Conservation (phyloP, 1,140 invertebrate species). For the Drosophila saltans region DNA sequence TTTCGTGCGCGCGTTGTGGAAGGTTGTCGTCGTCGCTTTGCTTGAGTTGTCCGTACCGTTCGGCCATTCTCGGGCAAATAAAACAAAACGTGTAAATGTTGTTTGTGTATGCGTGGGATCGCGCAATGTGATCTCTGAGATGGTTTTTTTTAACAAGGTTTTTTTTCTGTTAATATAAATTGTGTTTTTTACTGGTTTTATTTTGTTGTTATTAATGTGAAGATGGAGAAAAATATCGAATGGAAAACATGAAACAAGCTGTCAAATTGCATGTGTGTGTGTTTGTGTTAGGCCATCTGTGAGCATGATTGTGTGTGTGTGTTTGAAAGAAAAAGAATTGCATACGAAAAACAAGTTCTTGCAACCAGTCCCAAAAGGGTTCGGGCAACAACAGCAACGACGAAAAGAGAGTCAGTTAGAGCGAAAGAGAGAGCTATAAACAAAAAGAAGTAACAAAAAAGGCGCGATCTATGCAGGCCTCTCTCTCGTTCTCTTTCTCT, state of each 20-base stretch:
- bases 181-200: conserved; percentile 30
- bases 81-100: conserved; percentile 7
- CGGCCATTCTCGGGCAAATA: conserved; percentile 10
- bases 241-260: conserved; percentile 7
- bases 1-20: conserved; percentile 60
- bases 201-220: conserved; percentile 20
- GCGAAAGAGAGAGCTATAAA: conserved; percentile 20
- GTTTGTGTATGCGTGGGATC: conserved; percentile 10
- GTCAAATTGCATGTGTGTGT: conserved; percentile 7
- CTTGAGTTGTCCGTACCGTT: conserved; percentile 14
- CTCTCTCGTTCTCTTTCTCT: conserved; percentile 18
- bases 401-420: conserved; percentile 27
- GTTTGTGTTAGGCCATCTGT: conserved; percentile 38
- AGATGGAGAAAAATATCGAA: conserved; percentile 4
- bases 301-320: conserved; percentile 25
- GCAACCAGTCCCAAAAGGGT: conserved; percentile 69
- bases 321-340: conserved; percentile 58
- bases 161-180: conserved; percentile 16
- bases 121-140: conserved; percentile 11
- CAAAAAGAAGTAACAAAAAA: conserved; percentile 13
- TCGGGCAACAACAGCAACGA: conserved; percentile 20
- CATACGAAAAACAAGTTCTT: conserved; percentile 71
- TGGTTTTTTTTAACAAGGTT: conserved; percentile 1
- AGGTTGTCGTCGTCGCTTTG: conserved; percentile 45
- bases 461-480: conserved; percentile 24